These are phyloP conservation scores for Cisticola juncidis DNA, from an alignment of 2,113 vertebrate genomes.

Conservation along the genomic window DNA sequence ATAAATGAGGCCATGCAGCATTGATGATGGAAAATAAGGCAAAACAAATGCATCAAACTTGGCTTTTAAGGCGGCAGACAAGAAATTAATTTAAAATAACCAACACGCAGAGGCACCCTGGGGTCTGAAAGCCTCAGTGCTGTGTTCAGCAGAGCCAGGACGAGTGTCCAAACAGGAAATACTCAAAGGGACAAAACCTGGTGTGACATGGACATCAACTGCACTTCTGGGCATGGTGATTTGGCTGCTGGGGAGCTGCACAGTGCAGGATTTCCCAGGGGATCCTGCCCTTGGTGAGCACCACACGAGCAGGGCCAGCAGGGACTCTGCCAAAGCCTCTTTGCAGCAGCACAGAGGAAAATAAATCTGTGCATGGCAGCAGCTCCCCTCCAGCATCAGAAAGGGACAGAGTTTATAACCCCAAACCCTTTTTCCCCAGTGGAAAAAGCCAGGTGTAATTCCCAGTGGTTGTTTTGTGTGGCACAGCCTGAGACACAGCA, in stretches of 20 bases:
- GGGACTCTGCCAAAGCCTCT: neutral
- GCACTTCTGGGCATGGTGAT: neutral
- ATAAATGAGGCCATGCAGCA: constrained; percentile 56
- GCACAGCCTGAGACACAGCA: constrained; percentile 18
- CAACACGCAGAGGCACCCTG: neutral
- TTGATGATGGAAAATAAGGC: neutral
- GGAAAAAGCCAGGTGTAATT: neutral
- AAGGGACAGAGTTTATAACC: neutral
- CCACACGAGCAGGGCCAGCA: neutral
- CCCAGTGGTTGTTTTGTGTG: neutral
- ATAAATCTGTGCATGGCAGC: neutral
- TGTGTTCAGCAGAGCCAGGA: constrained; percentile 4
- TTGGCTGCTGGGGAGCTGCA: neutral
- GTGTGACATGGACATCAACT: neutral
- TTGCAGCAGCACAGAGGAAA: neutral
- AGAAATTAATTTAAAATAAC: constrained; percentile 18
- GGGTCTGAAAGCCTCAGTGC: constrained; percentile 52
- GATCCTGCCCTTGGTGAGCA: accelerated
- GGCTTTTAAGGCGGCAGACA: neutral
- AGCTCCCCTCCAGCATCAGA: neutral
- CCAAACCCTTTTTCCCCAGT: neutral
- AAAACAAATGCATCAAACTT: constrained; percentile 2
- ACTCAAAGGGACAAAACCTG: neutral
- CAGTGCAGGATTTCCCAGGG: neutral
- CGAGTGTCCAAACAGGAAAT: neutral